These are phyloP conservation scores for Formica aserva DNA, from an alignment of 2,888 invertebrate species.

Conservation along the genomic window DNA sequence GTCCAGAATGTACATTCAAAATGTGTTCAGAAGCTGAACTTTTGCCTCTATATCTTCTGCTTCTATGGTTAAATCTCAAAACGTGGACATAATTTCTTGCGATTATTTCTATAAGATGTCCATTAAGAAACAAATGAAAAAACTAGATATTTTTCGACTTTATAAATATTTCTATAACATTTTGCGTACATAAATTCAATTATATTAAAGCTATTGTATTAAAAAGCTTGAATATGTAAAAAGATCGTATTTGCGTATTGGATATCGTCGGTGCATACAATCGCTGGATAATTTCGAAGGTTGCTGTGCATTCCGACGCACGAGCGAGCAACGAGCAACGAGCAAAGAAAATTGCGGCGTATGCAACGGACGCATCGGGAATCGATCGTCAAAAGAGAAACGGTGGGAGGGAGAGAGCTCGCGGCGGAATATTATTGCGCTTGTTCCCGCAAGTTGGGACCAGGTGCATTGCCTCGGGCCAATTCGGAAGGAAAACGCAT, in stretches of 20 bases:
- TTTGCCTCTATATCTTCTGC: background rate
- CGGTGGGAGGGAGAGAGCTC: background rate
- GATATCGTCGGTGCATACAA: constrained; percentile 3
- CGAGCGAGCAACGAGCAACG: background rate
- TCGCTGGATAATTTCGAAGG: constrained; percentile 9
- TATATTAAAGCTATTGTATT: background rate
- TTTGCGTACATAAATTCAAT: background rate
- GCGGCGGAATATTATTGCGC: constrained; percentile 59
- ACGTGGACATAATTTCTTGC: background rate
- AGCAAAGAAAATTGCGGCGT: constrained; percentile 31
- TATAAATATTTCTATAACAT: constrained; percentile 9
- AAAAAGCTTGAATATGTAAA: background rate
- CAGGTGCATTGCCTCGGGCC: constrained; percentile 39
- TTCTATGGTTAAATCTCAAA: background rate
- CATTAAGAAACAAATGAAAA: background rate
- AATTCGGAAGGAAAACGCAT: constrained; percentile 69
- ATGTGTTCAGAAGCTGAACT: background rate
- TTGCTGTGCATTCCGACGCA: constrained; percentile 35
- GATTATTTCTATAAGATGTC: background rate
- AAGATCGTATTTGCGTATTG: background rate
- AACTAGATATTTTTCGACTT: background rate
- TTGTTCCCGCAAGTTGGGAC: constrained; percentile 54
- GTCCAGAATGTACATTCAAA: constrained; percentile 5
- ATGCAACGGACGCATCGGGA: constrained; percentile 40
- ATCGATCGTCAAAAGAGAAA: constrained; percentile 34